These are phyloP conservation scores for Latrodectus hesperus DNA, from an alignment of 2,888 invertebrate species.

Conservation along the genomic window DNA sequence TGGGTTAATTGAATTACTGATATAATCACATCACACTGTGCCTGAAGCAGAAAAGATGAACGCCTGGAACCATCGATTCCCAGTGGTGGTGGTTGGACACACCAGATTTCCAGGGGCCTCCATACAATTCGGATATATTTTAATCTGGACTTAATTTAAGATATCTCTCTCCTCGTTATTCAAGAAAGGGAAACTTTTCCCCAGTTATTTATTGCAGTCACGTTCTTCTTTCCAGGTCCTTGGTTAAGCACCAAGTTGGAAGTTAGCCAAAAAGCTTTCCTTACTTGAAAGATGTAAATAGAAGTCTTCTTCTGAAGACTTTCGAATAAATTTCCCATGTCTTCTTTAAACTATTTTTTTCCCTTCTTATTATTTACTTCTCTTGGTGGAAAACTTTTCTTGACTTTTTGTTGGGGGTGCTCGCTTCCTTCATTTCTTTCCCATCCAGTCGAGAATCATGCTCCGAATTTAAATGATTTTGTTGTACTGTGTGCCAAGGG, in stretches of 20 bases:
- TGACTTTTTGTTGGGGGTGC: slow-evolving; percentile 15
- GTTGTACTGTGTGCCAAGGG: slow-evolving; percentile 28
- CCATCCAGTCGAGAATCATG: slow-evolving; percentile 28
- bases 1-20: slow-evolving; percentile 58
- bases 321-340: slow-evolving; percentile 66
- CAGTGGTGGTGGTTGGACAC: slow-evolving; percentile 22
- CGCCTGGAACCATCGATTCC: slow-evolving; percentile 23
- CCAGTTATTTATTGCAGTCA: slow-evolving; percentile 63
- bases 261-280: slow-evolving; percentile 43
- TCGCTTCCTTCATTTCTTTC: slow-evolving; percentile 16
- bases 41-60: slow-evolving; percentile 14
- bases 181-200: slow-evolving; percentile 36
- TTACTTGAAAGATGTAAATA: slow-evolving; percentile 57
- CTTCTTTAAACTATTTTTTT: slow-evolving; percentile 66
- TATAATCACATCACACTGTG: slow-evolving; percentile 58
- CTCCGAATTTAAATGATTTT: slow-evolving; percentile 64
- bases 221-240: slow-evolving; percentile 63
- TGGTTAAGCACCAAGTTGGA: slow-evolving; percentile 64
- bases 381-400: slow-evolving; percentile 22
- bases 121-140: slow-evolving; percentile 61
- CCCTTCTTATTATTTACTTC: slow-evolving; percentile 23
- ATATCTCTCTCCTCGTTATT: slow-evolving; percentile 54
- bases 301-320: slow-evolving; percentile 62
- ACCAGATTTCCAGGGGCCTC: slow-evolving; percentile 27
- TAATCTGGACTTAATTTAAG: slow-evolving; percentile 69